Base-by-base conservation (phyloP, 2,113 vertebrate species). In the Gymnocephalus cernua region DNA sequence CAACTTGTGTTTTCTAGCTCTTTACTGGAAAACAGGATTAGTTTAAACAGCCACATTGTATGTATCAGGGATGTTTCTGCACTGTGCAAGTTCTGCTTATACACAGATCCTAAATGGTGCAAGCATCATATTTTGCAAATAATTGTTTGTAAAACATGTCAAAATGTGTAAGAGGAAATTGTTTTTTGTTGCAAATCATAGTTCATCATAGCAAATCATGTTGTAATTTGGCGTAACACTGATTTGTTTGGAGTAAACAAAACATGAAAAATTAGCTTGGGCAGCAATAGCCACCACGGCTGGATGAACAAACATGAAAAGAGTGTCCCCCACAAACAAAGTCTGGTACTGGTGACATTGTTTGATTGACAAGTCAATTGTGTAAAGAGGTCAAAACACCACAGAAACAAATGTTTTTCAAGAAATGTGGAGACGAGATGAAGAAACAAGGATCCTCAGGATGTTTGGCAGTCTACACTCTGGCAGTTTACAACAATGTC, bases 401-500 rank as follows among this genome's bases (percentile, higher is more conserved):
- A 50, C 64, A 64, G 12, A 57, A 78, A 64, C 38, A 23, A 64
- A 4, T 2, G 3, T 53, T 77, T 77, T 41, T 18, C 14, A 27
- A 6, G 15, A 73, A 27, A 74, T 64, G 45, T 35, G 4, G 44
- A 79, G 70, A 69, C 12, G 21, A 69, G 27, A 27, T 66, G 70
- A 84, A 67, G 32, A 64, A 84, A 63, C 35, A 16, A 63, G 63
- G 32, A 65, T 62, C 45, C 53, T 65, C 13, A 0, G 57, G 61
- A 67, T 61, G 69, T 83, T 78, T 72, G 29, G 23, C 29, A 64
- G 2, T 84, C 81, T 64, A 16, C 73, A 51, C 81, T 69, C 76
- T 16, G 64, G 38, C 58, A 62, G 77, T 74, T 83, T 70, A 62
- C 65, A 75, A 85, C 61, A 88, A 57, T 68, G 76, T 82, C 64